phyloP scores from a whole-genome alignment of 2,113 vertebrate species.

The Pipra filicauda region DNA sequence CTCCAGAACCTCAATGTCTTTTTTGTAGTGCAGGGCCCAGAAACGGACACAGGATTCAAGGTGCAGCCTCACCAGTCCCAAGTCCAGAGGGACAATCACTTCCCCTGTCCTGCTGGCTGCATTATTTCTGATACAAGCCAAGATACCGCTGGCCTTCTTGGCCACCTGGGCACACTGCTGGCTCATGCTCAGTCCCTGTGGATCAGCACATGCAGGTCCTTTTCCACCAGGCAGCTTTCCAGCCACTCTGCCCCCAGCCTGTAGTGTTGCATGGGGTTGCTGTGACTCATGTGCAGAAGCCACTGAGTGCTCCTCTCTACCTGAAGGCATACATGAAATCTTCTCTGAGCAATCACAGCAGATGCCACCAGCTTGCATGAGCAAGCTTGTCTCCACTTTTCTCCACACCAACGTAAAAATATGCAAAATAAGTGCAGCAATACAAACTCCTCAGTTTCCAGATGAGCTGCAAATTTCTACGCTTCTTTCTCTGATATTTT shows the following conservation, averaged over 20 bases:
- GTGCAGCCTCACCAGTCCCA: not conserved
- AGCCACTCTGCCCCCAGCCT: not conserved
- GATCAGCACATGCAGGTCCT: not conserved
- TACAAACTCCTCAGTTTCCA: not conserved
- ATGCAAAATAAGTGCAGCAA: not conserved
- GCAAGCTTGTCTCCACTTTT: accelerated
- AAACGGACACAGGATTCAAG: accelerated
- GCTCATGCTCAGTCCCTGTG: not conserved
- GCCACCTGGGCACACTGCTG: not conserved
- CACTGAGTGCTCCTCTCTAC: not conserved
- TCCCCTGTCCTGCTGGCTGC: not conserved
- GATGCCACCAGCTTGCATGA: not conserved
- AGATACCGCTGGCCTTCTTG: accelerated
- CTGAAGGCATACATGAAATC: not conserved
- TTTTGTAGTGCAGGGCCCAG: not conserved
- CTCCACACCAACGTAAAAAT: accelerated
- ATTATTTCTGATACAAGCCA: accelerated
- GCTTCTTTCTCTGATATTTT: not conserved
- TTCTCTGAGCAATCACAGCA: not conserved
- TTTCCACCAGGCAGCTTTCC: not conserved
- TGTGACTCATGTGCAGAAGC: not conserved
- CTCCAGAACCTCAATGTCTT: not conserved
- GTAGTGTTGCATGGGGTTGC: accelerated
- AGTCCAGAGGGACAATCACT: not conserved
- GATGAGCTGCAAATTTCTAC: not conserved